phyloP scores from a whole-genome alignment of 2,888 invertebrate genomes.

The Alsophila aescularia region DNA sequence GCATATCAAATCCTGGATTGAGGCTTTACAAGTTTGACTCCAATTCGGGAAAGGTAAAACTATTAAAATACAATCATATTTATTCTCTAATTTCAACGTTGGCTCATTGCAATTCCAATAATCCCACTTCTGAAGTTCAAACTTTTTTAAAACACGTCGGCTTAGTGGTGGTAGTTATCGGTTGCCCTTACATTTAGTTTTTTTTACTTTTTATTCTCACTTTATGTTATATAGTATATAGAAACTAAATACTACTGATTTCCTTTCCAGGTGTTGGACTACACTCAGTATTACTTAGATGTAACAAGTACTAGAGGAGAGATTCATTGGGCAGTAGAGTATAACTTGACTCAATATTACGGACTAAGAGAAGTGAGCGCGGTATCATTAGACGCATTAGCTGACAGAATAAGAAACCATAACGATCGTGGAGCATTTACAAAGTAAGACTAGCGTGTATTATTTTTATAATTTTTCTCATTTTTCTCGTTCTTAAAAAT shows the following conservation, averaged over 20 bases:
- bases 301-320: slow-evolving; percentile 88
- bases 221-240: too few relatives aligned
- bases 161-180: too few relatives aligned
- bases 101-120: too few relatives aligned
- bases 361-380: slow-evolving; percentile 91
- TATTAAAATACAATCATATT: neutral
- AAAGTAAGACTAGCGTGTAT: slow-evolving; percentile 87
- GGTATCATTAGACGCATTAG: slow-evolving; percentile 89
- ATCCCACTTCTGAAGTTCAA: too few relatives aligned
- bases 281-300: slow-evolving; percentile 95
- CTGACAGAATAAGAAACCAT: slow-evolving; percentile 90
- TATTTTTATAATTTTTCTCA: too few relatives aligned
- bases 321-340: slow-evolving; percentile 92
- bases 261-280: slow-evolving; percentile 89
- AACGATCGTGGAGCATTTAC: slow-evolving; percentile 88
- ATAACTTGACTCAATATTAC: slow-evolving; percentile 94
- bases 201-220: too few relatives aligned
- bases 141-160: neutral
- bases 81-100: too few relatives aligned
- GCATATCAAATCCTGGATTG: slow-evolving; percentile 94
- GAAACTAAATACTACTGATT: neutral
- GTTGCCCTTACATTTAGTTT: too few relatives aligned
- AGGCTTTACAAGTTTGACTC: slow-evolving; percentile 96
- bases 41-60: slow-evolving; percentile 90
- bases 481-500: too few relatives aligned